phyloP scores from a whole-genome alignment of 2,797 vertebrate genomes.

The Pseudochirops corinnae region DNA sequence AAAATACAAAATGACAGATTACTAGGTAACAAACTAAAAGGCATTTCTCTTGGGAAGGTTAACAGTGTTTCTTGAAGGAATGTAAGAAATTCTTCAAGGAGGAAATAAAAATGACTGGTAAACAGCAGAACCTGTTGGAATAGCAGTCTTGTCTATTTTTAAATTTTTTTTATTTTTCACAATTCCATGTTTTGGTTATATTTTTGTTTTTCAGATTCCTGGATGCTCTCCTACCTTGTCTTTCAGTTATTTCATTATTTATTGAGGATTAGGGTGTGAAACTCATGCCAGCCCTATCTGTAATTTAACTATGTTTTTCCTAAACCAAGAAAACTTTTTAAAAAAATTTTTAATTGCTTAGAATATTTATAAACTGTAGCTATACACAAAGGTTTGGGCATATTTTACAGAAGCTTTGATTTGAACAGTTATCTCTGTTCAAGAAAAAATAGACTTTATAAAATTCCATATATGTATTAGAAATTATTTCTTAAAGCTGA shows the following conservation, averaged over 20 bases:
- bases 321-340: neutral
- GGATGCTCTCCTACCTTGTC: neutral
- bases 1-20: neutral
- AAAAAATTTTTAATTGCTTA: neutral
- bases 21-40: neutral
- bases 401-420: constrained; percentile 47
- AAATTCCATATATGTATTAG: constrained; percentile 14
- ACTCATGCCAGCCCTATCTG: neutral
- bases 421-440: constrained; percentile 42
- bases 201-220: neutral
- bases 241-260: neutral
- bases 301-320: neutral
- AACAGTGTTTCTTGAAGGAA: neutral
- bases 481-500: constrained; percentile 51
- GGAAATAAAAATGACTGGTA: neutral
- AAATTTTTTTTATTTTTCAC: neutral
- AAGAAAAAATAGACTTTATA: constrained; percentile 29
- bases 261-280: neutral
- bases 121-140: neutral
- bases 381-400: constrained; percentile 28
- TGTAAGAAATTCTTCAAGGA: neutral
- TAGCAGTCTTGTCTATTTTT: neutral
- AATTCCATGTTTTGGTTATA: neutral
- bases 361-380: neutral
- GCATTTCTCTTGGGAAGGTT: neutral